Evolutionary conservation across 2,797 vertebrate genomes (phyloP).

Genomic region (Diceros bicornis): DNA sequence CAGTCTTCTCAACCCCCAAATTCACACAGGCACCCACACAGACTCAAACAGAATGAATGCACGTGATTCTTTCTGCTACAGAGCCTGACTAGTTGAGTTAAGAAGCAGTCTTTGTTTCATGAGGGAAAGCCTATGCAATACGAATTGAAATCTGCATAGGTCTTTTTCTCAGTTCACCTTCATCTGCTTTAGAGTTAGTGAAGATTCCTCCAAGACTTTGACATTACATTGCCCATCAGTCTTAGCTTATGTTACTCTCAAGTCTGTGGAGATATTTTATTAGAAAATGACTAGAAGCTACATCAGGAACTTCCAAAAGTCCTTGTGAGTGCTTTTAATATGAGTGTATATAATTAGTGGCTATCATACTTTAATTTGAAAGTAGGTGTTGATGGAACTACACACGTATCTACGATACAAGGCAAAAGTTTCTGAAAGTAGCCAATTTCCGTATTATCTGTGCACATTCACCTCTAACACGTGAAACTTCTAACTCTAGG

Average conservation of each 20-base stretch:
- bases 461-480: background rate
- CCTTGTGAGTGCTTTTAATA: background rate
- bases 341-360: background rate
- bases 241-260: background rate
- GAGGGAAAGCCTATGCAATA: background rate
- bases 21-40: background rate
- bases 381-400: background rate
- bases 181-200: background rate
- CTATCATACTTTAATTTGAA: background rate
- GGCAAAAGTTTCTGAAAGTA: background rate
- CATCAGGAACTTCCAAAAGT: background rate
- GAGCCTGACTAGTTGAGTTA: background rate
- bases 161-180: background rate
- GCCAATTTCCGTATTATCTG: background rate
- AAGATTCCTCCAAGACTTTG: background rate
- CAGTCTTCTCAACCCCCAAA: fast-evolving
- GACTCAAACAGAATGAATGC: background rate
- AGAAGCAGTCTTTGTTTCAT: background rate
- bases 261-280: background rate
- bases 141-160: background rate
- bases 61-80: background rate
- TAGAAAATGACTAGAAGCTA: background rate
- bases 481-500: background rate
- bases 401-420: background rate
- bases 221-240: fast-evolving